phyloP scores from a whole-genome alignment of 2,888 invertebrate genomes.

The Acanthosepion pharaonis region DNA sequence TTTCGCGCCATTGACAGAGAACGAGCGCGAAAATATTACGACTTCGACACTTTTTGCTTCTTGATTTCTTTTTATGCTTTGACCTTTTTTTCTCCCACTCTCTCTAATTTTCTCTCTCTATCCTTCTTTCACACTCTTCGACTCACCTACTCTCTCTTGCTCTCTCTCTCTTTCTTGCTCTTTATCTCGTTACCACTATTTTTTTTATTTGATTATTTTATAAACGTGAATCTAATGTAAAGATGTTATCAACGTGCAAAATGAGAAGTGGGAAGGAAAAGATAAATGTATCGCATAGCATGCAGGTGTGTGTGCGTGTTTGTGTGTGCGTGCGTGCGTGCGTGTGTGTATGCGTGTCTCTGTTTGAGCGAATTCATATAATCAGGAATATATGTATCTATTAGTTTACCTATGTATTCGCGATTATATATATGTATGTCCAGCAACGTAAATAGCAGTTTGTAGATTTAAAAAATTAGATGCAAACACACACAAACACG shows the following conservation, averaged over 20 bases:
- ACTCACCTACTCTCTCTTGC: not conserved
- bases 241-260: not conserved
- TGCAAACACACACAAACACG: no score
- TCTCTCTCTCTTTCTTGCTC: not conserved
- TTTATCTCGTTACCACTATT: not conserved
- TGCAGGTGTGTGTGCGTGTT: not conserved
- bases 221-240: not conserved
- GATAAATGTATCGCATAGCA: not conserved
- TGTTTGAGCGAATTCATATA: not conserved
- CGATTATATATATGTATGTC: no score
- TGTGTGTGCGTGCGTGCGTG: not conserved
- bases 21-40: not conserved
- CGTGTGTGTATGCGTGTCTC: not conserved
- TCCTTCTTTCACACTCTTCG: no score
- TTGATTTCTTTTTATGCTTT: not conserved
- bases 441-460: no score
- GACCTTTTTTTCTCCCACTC: not conserved
- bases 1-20: not conserved
- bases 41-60: not conserved
- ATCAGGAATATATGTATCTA: not conserved
- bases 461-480: no score
- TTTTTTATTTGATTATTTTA: not conserved
- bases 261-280: not conserved
- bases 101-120: not conserved
- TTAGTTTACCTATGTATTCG: not conserved